phyloP scores from a whole-genome alignment of 2,797 vertebrate genomes.

The Anolis apletophallus region DNA sequence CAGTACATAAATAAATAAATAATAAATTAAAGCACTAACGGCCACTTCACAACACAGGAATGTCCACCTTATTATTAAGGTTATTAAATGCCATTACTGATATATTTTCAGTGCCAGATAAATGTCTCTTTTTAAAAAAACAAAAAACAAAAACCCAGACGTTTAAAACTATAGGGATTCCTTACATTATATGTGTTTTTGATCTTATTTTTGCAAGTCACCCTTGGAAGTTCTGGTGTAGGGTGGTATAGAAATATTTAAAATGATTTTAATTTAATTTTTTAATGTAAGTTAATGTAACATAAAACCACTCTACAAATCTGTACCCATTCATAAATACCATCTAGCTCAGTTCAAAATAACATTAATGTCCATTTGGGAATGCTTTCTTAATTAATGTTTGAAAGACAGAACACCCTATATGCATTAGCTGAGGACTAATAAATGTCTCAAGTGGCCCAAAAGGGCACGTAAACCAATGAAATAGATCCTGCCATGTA shows the following conservation, averaged over 20 bases:
- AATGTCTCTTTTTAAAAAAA: background rate
- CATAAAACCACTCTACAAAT: background rate
- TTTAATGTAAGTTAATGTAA: background rate
- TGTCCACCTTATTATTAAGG: background rate
- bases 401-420: constrained; percentile 8
- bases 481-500: constrained; percentile 23
- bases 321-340: background rate
- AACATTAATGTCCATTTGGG: background rate
- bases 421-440: constrained; percentile 25
- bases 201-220: background rate
- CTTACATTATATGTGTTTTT: background rate
- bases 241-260: background rate
- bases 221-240: background rate
- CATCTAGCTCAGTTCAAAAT: background rate
- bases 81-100: background rate
- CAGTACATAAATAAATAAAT: too few relatives aligned
- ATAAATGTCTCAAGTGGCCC: constrained; percentile 17
- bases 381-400: constrained; percentile 25
- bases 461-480: constrained; percentile 31
- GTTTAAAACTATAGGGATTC: background rate
- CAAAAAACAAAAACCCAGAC: too few relatives aligned
- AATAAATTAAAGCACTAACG: background rate
- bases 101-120: background rate
- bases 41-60: background rate
- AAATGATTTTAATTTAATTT: background rate